These are phyloP conservation scores for Thamnophis elegans DNA, from an alignment of 2,797 vertebrate genomes.

Conservation along the genomic window DNA sequence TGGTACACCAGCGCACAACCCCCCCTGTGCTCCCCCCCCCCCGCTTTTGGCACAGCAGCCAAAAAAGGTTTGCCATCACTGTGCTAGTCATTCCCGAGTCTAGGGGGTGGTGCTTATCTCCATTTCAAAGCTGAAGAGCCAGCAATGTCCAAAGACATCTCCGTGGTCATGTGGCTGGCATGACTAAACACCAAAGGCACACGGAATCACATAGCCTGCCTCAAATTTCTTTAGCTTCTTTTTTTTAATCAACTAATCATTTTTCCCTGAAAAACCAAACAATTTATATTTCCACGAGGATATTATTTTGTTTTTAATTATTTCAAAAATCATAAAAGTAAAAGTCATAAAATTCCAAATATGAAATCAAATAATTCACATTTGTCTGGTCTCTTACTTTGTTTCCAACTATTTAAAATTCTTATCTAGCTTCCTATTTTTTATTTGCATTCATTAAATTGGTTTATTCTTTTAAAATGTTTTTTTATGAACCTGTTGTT, in stretches of 20 bases:
- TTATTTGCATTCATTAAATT: background rate
- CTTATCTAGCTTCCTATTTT: background rate
- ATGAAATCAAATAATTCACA: background rate
- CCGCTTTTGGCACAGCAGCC: no score
- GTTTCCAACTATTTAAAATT: background rate
- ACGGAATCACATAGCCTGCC: no score
- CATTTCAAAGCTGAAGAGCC: no score
- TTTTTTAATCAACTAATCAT: background rate
- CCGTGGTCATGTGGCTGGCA: no score
- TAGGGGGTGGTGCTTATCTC: no score
- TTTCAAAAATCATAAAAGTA: background rate
- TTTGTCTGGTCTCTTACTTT: background rate
- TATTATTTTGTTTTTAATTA: background rate
- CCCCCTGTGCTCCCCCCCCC: no score
- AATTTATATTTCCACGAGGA: background rate
- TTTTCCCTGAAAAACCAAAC: background rate
- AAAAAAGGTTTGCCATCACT: no score
- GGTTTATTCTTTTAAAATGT: background rate
- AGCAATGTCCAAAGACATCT: no score
- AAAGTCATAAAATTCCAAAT: background rate
- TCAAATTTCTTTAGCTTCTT: background rate
- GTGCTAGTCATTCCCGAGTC: no score
- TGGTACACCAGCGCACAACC: no score
- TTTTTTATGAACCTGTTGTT: background rate
- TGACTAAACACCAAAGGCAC: no score